Evolutionary conservation across 2,888 invertebrate genomes (phyloP), one percentile per base, ranked within the genome.

Genomic region (Holacanthella duospinosa): DNA sequence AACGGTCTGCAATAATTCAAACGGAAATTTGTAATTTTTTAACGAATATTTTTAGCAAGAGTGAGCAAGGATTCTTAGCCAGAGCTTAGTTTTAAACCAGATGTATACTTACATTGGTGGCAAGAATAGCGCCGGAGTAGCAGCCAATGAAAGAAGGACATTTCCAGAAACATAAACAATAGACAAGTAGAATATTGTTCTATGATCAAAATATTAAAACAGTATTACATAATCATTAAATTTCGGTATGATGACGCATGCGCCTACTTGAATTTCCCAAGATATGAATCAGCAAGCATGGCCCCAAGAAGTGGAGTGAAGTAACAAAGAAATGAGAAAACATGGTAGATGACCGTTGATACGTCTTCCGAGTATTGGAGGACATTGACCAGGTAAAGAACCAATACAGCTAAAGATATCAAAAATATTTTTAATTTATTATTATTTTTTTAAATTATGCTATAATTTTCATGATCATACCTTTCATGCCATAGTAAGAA

Each of bases 401-500:
- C 86, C 73, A 97, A 82, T 72, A 96, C 87, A 21, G 96, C 96
- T 84, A n/a, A 80, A 43, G 78, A 74, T 24, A 16, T n/a, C 55
- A n/a, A n/a, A n/a, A n/a, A n/a, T n/a, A n/a, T n/a, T n/a, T n/a
- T n/a, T n/a, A n/a, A n/a, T 26, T 9, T 2, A 59, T 9, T 6
- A n/a, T 53, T 53, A n/a, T n/a, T n/a, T n/a, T n/a, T n/a, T n/a
- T n/a, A n/a, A n/a, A n/a, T n/a, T n/a, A 12, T 43, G 16, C 16
- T 43, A 43, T 43, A 12, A n/a, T 43, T 43, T 12, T 43, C 43
- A 21, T 21, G n/a, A 4, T 4, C 53, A 21, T 24, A 94, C 93
- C 88, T 84, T 90, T 86, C 88, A 94, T 89, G 76, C 97, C 97
- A 86, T 96, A 97, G 79, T 84, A 97, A 66, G 89, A 90, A 80